phyloP scores from a whole-genome alignment of 2,888 invertebrate species.

The Sphinx pinastri region DNA sequence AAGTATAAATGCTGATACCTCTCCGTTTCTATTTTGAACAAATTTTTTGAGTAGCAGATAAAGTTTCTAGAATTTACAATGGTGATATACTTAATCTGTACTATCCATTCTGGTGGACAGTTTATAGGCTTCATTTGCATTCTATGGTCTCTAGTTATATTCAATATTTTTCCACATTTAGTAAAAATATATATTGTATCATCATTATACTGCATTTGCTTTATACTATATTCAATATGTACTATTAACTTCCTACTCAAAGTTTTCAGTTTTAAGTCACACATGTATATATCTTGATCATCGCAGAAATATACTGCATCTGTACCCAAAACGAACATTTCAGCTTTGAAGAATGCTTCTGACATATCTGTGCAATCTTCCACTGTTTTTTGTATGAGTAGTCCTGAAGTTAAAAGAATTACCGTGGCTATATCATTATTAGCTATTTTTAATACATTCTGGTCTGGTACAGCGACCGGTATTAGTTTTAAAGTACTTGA shows the following conservation, averaged over 20 bases:
- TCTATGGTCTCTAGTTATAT: slow-evolving; percentile 45
- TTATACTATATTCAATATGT: slow-evolving; percentile 63
- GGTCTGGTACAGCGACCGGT: slow-evolving; percentile 63
- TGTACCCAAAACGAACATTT: slow-evolving; percentile 59
- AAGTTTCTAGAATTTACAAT: slow-evolving; percentile 65
- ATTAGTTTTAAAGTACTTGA: slow-evolving; percentile 60
- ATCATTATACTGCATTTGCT: slow-evolving; percentile 59
- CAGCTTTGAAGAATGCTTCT: slow-evolving; percentile 64
- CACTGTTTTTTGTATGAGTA: slow-evolving; percentile 61
- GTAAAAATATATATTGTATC: slow-evolving; percentile 59
- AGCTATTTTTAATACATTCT: slow-evolving; percentile 59
- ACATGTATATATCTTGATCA: slow-evolving; percentile 60
- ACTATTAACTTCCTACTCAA: slow-evolving; percentile 55
- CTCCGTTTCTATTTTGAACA: slow-evolving; percentile 71
- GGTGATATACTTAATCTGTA: slow-evolving; percentile 61
- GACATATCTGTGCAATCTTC: slow-evolving; percentile 46
- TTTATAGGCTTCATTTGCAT: slow-evolving; percentile 48
- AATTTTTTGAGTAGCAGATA: slow-evolving; percentile 67
- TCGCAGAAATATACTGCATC: slow-evolving; percentile 58
- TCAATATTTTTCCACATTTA: slow-evolving; percentile 65
- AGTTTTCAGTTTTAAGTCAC: slow-evolving; percentile 51
- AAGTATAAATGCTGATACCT: slow-evolving; percentile 64
- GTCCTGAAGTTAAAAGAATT: slow-evolving; percentile 56
- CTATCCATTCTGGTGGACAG: slow-evolving; percentile 66
- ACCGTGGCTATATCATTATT: slow-evolving; percentile 61